phyloP scores from a whole-genome alignment of 1,140 invertebrate genomes.

The Drosophila triauraria region DNA sequence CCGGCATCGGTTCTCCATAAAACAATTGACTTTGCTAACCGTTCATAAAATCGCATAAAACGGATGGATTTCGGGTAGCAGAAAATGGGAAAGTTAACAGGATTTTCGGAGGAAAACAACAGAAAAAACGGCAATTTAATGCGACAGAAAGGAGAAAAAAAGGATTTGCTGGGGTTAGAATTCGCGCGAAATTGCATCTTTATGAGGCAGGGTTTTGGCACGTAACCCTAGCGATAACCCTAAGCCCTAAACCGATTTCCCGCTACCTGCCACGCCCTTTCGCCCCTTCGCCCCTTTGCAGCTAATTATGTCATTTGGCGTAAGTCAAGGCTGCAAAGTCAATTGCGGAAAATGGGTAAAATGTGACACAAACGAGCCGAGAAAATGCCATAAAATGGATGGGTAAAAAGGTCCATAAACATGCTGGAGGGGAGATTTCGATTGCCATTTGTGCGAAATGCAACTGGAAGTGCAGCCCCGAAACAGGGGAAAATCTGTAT shows the following conservation, averaged over 20 bases:
- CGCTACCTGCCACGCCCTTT: constrained; percentile 56
- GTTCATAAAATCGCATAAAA: constrained; percentile 32
- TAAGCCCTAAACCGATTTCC: constrained; percentile 16
- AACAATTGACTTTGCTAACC: constrained; percentile 76
- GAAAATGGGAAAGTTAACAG: constrained; percentile 53
- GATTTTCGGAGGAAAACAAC: constrained; percentile 26
- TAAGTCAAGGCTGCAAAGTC: constrained; percentile 79
- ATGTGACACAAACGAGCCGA: constrained; percentile 36
- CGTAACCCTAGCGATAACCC: constrained; percentile 56
- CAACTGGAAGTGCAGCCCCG: not conserved
- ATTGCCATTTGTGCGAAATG: not conserved
- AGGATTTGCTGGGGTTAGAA: constrained; percentile 72
- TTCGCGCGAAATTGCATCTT: constrained; percentile 73
- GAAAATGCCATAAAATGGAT: constrained; percentile 38
- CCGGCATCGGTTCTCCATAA: constrained; percentile 49
- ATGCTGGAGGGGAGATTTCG: not conserved
- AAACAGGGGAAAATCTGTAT: not conserved
- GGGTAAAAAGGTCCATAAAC: constrained; percentile 3
- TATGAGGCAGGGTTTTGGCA: constrained; percentile 45
- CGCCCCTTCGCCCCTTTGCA: constrained; percentile 17
- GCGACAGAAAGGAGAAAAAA: constrained; percentile 29
- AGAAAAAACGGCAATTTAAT: constrained; percentile 53
- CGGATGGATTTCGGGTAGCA: not conserved
- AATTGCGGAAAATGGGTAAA: constrained; percentile 66
- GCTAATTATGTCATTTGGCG: constrained; percentile 79